A percentile compares a stretch with the other conserved stretches of the same genome.
Evolutionary conservation across 2,888 invertebrate genomes (phyloP).

Genomic region (Syritta pipiens): DNA sequence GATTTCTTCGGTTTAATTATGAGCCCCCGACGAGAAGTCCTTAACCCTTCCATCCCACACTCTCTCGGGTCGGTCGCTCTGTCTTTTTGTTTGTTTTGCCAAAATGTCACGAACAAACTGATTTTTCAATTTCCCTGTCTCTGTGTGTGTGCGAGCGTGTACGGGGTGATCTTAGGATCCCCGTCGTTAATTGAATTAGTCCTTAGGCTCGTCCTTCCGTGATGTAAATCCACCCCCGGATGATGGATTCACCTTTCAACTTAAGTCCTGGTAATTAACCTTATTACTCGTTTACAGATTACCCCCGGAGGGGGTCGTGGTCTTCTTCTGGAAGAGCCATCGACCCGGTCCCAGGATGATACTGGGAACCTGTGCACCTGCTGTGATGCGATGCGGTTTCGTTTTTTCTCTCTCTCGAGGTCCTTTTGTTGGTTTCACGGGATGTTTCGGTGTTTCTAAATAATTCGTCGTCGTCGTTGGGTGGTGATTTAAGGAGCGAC

Average conservation of each 20-base stretch:
- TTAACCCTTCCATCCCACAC: constrained; percentile 43
- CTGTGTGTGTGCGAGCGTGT: background rate
- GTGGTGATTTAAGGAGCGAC: constrained; percentile 30
- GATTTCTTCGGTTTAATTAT: constrained; percentile 65
- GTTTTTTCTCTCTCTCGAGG: background rate
- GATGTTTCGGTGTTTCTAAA: constrained; percentile 6
- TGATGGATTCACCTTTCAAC: constrained; percentile 67
- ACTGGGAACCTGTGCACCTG: background rate
- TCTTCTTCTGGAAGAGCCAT: constrained; percentile 28
- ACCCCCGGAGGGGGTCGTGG: constrained; percentile 16
- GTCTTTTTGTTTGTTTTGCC: constrained; percentile 61
- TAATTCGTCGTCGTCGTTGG: background rate
- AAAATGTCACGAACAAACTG: constrained; percentile 67
- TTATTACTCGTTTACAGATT: constrained; percentile 63
- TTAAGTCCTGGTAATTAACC: constrained; percentile 64
- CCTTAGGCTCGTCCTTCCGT: background rate
- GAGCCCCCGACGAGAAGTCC: constrained; percentile 44
- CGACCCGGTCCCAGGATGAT: constrained; percentile 26
- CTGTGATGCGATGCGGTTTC: constrained; percentile 10
- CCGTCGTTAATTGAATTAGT: constrained; percentile 53
- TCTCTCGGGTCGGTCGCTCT: background rate
- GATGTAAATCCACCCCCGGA: background rate
- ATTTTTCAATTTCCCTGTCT: constrained; percentile 36
- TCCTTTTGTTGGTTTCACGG: too few relatives aligned
- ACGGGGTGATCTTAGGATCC: background rate